Conservation (phyloP, 2,888 invertebrate species). For the Oscheius sp. region DNA sequence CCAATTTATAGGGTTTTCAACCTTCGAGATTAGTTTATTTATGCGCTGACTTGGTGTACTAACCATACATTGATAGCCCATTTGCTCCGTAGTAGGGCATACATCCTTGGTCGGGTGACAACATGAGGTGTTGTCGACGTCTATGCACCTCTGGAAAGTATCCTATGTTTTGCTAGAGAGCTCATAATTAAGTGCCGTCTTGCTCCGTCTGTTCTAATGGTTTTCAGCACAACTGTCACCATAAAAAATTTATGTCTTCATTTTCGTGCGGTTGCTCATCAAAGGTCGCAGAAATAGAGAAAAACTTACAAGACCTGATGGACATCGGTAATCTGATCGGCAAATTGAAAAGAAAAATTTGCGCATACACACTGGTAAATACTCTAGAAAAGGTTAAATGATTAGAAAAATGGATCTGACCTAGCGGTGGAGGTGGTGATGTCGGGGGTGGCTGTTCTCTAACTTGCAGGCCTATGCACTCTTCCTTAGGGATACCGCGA, state of each 20-base stretch:
- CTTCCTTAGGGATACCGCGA: conserved; percentile 22
- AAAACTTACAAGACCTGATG: conserved; percentile 24
- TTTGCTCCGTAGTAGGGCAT: conserved; percentile 20
- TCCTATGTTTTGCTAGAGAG: background rate
- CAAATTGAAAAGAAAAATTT: conserved; percentile 23
- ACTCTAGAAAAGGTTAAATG: background rate
- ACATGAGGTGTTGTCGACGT: conserved; percentile 1
- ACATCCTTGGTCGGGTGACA: conserved; percentile 31
- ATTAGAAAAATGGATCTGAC: background rate
- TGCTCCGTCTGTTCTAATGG: background rate
- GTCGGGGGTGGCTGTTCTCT: background rate
- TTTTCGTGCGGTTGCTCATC: background rate
- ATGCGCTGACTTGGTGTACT: background rate
- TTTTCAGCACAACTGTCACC: background rate
- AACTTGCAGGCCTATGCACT: conserved; percentile 6
- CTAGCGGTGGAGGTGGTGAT: background rate
- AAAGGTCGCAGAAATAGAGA: background rate
- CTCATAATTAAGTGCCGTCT: background rate
- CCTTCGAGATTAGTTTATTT: background rate
- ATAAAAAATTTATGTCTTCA: background rate
- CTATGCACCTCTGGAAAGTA: conserved; percentile 25
- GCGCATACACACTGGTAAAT: conserved; percentile 2
- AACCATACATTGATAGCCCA: conserved; percentile 24
- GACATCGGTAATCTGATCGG: conserved; percentile 12
- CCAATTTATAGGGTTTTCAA: conserved; percentile 28